Conservation (phyloP, 2,797 vertebrate genomes). For the Dallia pectoralis region DNA sequence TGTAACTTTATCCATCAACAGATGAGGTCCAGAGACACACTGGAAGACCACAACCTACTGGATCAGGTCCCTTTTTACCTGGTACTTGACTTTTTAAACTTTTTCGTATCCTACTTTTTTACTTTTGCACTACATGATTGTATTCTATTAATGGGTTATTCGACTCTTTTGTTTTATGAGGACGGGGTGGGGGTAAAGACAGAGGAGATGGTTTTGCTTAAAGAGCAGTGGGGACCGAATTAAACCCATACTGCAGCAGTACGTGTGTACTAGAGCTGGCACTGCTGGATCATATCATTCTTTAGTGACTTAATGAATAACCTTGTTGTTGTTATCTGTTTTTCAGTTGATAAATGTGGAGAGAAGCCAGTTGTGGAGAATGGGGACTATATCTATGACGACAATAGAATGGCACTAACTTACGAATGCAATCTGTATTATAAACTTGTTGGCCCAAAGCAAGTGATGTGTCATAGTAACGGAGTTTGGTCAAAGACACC, state of each 20-base stretch:
- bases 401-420: not conserved
- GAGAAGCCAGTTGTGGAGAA: not conserved
- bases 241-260: too few species aligned
- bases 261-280: too few species aligned
- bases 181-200: not conserved
- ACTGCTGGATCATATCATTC: too few species aligned
- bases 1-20: not conserved
- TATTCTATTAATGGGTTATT: not conserved
- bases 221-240: too few species aligned
- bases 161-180: not conserved
- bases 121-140: not conserved
- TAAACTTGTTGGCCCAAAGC: not conserved
- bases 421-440: not conserved
- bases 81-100: not conserved
- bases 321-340: not conserved
- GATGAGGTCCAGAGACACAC: not conserved
- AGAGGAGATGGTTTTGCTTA: not conserved
- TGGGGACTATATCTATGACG: not conserved
- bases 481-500: not conserved
- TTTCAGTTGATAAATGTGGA: slow-evolving; percentile 1
- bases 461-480: not conserved
- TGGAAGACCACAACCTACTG: not conserved
- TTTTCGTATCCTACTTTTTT: not conserved
- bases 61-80: not conserved
- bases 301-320: too few species aligned